A percentile compares a stretch with the other conserved stretches of the same genome.
These are phyloP conservation scores for Hemicentrotus pulcherrimus DNA, from an alignment of 35 echinoderm and acorn worm genomes.

Conservation along the genomic window DNA sequence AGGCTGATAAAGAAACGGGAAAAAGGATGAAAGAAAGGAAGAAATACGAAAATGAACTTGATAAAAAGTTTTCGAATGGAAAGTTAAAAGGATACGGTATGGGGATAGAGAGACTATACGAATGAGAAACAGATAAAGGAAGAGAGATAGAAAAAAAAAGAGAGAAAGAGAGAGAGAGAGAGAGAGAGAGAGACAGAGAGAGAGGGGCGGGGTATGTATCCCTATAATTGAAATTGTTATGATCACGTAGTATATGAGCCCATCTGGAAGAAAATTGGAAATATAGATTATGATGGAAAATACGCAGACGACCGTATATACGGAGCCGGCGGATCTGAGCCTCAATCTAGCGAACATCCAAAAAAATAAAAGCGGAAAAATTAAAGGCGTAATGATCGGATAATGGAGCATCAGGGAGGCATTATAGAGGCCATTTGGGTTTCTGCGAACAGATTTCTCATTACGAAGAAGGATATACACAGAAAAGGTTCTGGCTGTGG, in stretches of 20 bases:
- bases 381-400: slow-evolving; percentile 7
- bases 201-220: neutral
- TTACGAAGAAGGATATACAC: neutral
- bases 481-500: neutral
- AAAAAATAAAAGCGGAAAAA: neutral
- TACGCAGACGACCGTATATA: neutral
- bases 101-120: no score
- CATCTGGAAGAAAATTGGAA: neutral
- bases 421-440: neutral
- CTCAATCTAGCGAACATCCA: neutral
- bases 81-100: no score
- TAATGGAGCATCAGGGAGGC: neutral
- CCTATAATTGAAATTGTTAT: slow-evolving; percentile 13
- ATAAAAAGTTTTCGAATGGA: no score
- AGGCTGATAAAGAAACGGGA: no score
- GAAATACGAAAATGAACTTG: no score
- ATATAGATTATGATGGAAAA: neutral
- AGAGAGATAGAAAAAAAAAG: neutral
- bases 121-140: no score
- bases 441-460: neutral
- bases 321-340: neutral
- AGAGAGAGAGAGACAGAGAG: neutral
- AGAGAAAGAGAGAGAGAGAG: neutral
- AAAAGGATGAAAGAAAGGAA: no score
- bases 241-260: neutral